These are phyloP conservation scores for Anarhynchus alexandrinus DNA, from an alignment of 2,113 vertebrate species.

Conservation along the genomic window DNA sequence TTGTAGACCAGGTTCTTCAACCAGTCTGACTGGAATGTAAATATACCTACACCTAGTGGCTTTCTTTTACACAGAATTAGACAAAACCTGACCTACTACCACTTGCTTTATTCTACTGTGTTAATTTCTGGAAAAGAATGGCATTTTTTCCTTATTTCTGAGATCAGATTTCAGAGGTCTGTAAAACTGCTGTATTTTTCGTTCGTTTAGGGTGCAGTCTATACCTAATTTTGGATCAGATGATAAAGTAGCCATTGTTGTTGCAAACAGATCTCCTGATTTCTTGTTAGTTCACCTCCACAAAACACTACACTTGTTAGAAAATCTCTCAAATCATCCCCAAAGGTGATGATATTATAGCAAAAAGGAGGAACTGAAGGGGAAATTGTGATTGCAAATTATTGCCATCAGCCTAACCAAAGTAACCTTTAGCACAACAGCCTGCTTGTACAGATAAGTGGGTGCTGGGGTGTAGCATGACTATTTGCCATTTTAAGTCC, in stretches of 20 bases:
- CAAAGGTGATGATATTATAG: neutral
- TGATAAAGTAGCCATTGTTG: neutral
- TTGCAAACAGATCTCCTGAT: neutral
- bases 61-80: neutral
- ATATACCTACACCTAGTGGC: neutral
- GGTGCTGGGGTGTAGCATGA: neutral
- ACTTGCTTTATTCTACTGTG: neutral
- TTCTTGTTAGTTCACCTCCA: neutral
- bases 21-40: neutral
- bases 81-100: neutral
- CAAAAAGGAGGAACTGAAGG: neutral
- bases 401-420: neutral
- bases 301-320: neutral
- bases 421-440: neutral
- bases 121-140: neutral
- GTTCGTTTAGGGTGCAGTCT: neutral
- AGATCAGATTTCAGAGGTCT: neutral
- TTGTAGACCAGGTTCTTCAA: accelerated
- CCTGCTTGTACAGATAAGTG: neutral
- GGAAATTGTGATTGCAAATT: neutral
- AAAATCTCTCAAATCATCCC: neutral
- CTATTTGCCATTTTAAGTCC: neutral
- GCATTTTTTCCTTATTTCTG: neutral
- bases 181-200: neutral
- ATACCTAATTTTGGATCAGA: neutral